Conservation (phyloP, 2,113 vertebrate species). For the Acinonyx jubatus region DNA sequence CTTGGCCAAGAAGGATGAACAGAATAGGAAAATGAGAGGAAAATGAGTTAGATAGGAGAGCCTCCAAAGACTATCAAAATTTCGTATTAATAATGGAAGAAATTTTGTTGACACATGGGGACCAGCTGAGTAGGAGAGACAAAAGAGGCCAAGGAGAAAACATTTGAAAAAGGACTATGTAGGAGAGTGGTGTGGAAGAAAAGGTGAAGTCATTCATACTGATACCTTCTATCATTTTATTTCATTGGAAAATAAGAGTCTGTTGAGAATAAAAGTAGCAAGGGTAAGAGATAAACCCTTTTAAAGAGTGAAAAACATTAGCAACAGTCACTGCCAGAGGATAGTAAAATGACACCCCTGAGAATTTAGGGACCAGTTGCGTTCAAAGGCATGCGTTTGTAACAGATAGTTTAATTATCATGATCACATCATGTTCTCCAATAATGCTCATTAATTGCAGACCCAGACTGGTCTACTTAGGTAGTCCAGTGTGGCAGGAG, state of each 20-base stretch:
- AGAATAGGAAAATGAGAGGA: not conserved
- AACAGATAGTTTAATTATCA: not conserved
- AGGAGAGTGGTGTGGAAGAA: not conserved
- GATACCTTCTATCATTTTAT: not conserved
- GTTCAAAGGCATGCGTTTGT: not conserved
- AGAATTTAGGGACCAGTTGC: not conserved
- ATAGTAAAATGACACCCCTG: not conserved
- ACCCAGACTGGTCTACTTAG: not conserved
- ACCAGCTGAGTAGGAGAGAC: not conserved
- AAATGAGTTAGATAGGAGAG: not conserved
- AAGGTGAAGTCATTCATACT: not conserved
- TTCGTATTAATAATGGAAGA: not conserved
- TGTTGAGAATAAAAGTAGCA: not conserved
- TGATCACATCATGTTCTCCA: not conserved
- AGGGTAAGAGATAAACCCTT: not conserved
- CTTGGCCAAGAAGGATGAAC: not conserved
- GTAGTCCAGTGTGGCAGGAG: not conserved
- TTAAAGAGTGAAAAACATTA: not conserved
- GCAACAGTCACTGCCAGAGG: not conserved
- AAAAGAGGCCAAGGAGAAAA: not conserved
- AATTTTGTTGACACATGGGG: not conserved
- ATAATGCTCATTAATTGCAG: not conserved
- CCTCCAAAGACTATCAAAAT: not conserved
- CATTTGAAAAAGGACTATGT: not conserved
- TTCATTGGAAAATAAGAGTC: not conserved